Conservation (phyloP, 2,797 vertebrate genomes). For the Hippocampus kuda region DNA sequence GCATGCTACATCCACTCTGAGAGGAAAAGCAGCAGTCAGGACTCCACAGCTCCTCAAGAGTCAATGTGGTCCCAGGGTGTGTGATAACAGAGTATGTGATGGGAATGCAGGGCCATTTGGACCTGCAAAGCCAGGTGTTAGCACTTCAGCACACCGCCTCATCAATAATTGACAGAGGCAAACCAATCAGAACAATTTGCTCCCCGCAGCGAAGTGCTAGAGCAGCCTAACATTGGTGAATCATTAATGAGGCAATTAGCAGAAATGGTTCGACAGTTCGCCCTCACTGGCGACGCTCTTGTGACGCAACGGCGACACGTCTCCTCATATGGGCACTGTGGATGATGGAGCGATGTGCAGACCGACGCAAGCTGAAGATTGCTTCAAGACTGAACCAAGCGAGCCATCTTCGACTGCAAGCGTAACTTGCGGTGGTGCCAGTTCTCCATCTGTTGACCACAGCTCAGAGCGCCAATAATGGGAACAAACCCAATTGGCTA, state of each 20-base stretch:
- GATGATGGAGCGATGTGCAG: slow-evolving; percentile 39
- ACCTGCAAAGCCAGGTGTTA: slow-evolving; percentile 69
- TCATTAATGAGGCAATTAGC: slow-evolving; percentile 78
- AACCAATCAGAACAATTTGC: slow-evolving; percentile 78
- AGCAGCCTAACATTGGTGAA: slow-evolving; percentile 71
- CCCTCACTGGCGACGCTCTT: slow-evolving; percentile 55
- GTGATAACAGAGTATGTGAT: slow-evolving; percentile 56
- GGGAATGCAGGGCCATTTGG: slow-evolving; percentile 60
- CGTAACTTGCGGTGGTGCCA: slow-evolving; percentile 42
- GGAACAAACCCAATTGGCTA: slow-evolving; percentile 63
- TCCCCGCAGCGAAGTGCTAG: slow-evolving; percentile 71
- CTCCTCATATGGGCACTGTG: slow-evolving; percentile 35
- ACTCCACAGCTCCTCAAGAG: slow-evolving; percentile 28
- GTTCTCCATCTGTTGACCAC: slow-evolving; percentile 61
- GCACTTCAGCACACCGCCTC: slow-evolving; percentile 70
- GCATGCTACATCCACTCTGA: slow-evolving; percentile 39
- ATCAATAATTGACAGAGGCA: slow-evolving; percentile 77
- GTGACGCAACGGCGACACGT: slow-evolving; percentile 46
- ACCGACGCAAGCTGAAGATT: slow-evolving; percentile 25
- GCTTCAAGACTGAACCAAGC: slow-evolving; percentile 24
- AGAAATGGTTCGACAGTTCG: slow-evolving; percentile 71
- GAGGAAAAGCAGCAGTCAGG: slow-evolving; percentile 34
- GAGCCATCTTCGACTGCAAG: slow-evolving; percentile 29
- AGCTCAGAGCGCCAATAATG: slow-evolving; percentile 58
- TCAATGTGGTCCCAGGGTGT: slow-evolving; percentile 47